Conservation (phyloP, 2,888 invertebrate species). For the Horisme vitalbata region DNA sequence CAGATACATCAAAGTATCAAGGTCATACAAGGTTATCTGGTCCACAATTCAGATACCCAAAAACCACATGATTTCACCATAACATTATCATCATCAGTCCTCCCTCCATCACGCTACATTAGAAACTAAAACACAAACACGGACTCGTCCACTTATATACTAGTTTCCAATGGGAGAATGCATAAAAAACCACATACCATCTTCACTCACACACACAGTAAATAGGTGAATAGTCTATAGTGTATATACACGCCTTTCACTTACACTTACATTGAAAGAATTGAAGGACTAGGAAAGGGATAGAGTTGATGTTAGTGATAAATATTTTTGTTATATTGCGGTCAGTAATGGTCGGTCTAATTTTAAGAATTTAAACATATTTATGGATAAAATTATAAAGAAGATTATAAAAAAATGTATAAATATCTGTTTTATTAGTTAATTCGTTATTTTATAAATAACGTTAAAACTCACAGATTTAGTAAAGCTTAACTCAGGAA, state of each 20-base stretch:
- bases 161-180: conserved; percentile 62
- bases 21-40: neutral
- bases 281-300: conserved; percentile 33
- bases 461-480: no score
- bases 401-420: no score
- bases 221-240: conserved; percentile 37
- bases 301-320: conserved; percentile 40
- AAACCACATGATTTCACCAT: conserved; percentile 4
- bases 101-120: conserved; percentile 32
- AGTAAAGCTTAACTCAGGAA: no score
- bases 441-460: no score
- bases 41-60: neutral
- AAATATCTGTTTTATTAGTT: no score
- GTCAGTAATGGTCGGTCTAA: no score
- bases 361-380: no score
- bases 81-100: conserved; percentile 22
- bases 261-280: conserved; percentile 49
- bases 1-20: neutral
- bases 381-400: no score
- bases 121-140: conserved; percentile 62
- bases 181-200: conserved; percentile 61
- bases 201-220: conserved; percentile 59
- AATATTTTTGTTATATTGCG: neutral
- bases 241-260: conserved; percentile 73
- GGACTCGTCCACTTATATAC: conserved; percentile 66